Percentiles rank a stretch among this genome's conserved stretches.
These are phyloP conservation scores for Apamea anceps DNA, from an alignment of 2,888 invertebrate genomes.

Conservation along the genomic window DNA sequence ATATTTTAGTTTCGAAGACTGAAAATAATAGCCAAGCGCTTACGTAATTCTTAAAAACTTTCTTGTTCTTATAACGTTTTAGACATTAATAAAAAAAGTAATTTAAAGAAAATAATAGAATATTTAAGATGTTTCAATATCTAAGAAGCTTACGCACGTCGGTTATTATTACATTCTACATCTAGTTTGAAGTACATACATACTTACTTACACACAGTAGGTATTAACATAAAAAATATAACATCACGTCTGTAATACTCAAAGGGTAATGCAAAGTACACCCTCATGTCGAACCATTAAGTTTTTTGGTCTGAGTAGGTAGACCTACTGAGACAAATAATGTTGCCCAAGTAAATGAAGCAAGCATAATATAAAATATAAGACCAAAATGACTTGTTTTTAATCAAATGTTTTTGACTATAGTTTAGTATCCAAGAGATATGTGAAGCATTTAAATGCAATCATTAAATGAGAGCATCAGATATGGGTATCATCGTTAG, in stretches of 20 bases:
- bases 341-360: no score
- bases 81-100: slow-evolving; percentile 24
- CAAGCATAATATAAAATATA: neutral
- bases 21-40: slow-evolving; percentile 24
- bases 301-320: no score
- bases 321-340: neutral
- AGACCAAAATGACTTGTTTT: neutral
- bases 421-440: neutral
- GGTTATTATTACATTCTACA: neutral
- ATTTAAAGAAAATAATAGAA: slow-evolving; percentile 12
- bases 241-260: no score
- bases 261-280: neutral
- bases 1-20: slow-evolving; percentile 24
- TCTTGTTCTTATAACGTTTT: slow-evolving; percentile 4
- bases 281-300: neutral
- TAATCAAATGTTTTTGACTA: neutral
- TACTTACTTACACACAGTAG: neutral
- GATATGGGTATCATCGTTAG: neutral
- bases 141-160: neutral
- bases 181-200: neutral
- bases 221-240: no score
- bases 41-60: slow-evolving; percentile 16
- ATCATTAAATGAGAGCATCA: neutral
- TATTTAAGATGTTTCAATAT: neutral
- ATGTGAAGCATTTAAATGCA: neutral